Evolutionary conservation across 23 tunicate genomes (phyloP).

Genomic region (Clavelina lepadiformis): DNA sequence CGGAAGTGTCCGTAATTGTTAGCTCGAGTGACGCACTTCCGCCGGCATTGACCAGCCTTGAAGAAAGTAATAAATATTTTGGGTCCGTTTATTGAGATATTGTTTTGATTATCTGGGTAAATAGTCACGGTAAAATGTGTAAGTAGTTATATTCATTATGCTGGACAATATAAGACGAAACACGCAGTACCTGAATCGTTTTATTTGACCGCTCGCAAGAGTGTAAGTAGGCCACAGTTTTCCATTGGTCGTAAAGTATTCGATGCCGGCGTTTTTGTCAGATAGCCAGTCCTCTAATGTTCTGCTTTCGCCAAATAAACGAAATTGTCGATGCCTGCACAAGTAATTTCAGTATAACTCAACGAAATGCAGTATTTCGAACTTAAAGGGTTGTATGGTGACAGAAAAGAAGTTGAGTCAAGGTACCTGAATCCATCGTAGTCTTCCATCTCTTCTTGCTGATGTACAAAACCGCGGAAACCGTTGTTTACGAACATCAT

Average conservation of each 20-base stretch:
- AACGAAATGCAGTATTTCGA: no score
- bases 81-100: neutral
- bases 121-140: neutral
- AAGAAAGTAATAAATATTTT: neutral
- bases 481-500: no score
- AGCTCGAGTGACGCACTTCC: constrained; percentile 51
- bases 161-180: no score
- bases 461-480: no score
- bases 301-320: constrained; percentile 6
- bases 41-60: constrained; percentile 86
- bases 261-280: constrained; percentile 9
- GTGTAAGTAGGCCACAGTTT: constrained; percentile 43
- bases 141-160: no score
- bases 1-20: constrained; percentile 19
- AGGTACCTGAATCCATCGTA: no score
- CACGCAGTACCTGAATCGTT: constrained; percentile 74
- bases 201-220: constrained; percentile 43
- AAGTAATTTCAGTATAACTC: no score
- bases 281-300: constrained; percentile 33
- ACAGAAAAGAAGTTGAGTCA: no score
- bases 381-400: no score
- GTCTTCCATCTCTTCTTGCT: no score
- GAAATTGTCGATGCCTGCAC: constrained; percentile 12
- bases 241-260: constrained; percentile 71
- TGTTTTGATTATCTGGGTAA: neutral